A percentile compares a stretch with the other conserved stretches of the same genome.
phyloP scores from a whole-genome alignment of 2,797 vertebrate genomes.

The Falco naumanni region DNA sequence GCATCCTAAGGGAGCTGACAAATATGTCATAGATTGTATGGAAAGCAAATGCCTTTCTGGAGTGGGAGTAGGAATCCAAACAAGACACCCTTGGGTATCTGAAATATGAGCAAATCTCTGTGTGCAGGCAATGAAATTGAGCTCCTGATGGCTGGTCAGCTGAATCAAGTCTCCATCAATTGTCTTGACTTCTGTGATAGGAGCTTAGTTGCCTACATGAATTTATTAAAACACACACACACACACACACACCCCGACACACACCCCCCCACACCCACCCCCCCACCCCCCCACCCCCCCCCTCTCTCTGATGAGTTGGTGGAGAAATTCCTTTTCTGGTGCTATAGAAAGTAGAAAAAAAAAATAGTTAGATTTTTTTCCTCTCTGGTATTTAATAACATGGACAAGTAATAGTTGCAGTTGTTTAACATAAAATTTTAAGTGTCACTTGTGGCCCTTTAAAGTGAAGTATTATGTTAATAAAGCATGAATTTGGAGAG shows the following conservation, averaged over 20 bases:
- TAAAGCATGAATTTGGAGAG: background rate
- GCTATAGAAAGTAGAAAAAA: background rate
- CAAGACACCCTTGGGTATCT: background rate
- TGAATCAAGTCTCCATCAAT: background rate
- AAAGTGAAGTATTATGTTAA: background rate
- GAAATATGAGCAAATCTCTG: background rate
- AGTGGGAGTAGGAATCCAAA: background rate
- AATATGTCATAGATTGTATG: background rate
- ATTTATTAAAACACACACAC: background rate
- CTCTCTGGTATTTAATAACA: background rate
- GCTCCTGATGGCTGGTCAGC: background rate
- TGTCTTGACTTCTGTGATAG: background rate
- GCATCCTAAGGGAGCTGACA: background rate
- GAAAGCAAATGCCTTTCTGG: background rate
- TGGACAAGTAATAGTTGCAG: background rate
- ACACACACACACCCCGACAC: background rate
- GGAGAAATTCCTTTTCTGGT: background rate
- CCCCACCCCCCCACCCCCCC: no score
- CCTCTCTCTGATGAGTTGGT: background rate
- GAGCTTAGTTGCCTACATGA: background rate
- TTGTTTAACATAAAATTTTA: background rate
- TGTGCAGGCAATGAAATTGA: background rate
- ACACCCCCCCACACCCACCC: no score
- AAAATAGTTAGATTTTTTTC: background rate
- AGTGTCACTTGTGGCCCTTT: background rate